Base-by-base conservation (phyloP, 2,113 vertebrate species). In the Bostrychus sinensis region DNA sequence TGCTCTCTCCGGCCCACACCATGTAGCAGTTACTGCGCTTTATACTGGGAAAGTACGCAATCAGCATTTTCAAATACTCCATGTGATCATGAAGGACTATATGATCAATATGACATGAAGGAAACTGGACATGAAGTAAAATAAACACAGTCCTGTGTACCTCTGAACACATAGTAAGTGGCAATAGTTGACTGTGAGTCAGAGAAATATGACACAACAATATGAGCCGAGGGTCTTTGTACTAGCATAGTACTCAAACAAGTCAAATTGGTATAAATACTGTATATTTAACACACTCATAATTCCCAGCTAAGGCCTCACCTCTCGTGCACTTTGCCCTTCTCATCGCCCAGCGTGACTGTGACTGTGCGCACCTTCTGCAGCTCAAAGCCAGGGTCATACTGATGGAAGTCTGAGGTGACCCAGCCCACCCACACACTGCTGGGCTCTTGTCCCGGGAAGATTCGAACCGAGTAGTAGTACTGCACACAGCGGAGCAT, bases 21-120 rank as follows among this genome's bases (percentile, higher is more conserved):
- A 98, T 98, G 78, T 96, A 98, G 88, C 96, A 98, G 91, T 96
- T 98, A 92, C 96, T 97, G 75, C 96, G 95, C 88, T 98, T 98
- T 83, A 98, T 95, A 87, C 95, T 97, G 50, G 48, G 53, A 56
- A 32, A 57, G 9, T 65, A 39, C 4, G 12, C 12, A 39, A 34
- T 34, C 32, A 34, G 32, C 32, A 34, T 8, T n/a, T n/a, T n/a
- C n/a, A n/a, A n/a, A n/a, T n/a, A n/a, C n/a, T n/a, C n/a, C n/a
- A n/a, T n/a, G n/a, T n/a, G n/a, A n/a, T n/a, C n/a, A n/a, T n/a
- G n/a, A n/a, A n/a, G n/a, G n/a, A n/a, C n/a, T n/a, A n/a, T n/a
- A n/a, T n/a, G n/a, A n/a, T n/a, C n/a, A n/a, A n/a, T n/a, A n/a
- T n/a, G n/a, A n/a, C 5, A 48, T 48, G 9, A 28, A 32, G 8